These are phyloP conservation scores for Magallana nippona DNA, from an alignment of 2,888 invertebrate genomes.

Conservation along the genomic window DNA sequence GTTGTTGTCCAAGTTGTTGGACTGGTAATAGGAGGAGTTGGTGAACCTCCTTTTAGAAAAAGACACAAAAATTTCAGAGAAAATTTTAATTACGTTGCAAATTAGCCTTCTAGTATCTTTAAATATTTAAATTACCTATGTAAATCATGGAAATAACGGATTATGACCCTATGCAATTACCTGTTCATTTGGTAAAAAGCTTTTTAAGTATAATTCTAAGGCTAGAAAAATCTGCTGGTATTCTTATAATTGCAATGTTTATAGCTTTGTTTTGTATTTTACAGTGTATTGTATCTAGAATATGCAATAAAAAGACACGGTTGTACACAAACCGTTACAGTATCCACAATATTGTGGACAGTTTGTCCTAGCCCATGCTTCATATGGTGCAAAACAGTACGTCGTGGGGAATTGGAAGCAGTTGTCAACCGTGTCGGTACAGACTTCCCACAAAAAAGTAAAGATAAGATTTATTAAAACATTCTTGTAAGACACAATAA, in stretches of 20 bases:
- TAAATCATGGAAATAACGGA: too few species aligned
- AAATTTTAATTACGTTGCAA: too few species aligned
- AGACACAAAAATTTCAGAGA: too few species aligned
- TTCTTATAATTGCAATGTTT: too few species aligned
- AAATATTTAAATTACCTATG: too few species aligned
- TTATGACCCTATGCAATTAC: too few species aligned
- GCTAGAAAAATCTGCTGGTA: too few species aligned
- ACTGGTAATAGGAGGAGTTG: not conserved
- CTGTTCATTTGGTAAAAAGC: too few species aligned
- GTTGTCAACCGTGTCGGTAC: not conserved
- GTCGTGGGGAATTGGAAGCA: not conserved
- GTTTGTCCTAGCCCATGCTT: not conserved
- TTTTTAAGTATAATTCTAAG: too few species aligned
- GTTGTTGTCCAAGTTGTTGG: not conserved
- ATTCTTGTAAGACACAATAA: too few species aligned
- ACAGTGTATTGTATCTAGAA: not conserved
- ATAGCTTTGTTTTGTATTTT: not conserved
- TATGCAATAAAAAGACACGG: not conserved
- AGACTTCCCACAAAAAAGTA: not conserved
- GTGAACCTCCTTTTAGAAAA: not conserved
- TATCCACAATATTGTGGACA: not conserved
- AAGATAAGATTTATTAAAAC: not conserved
- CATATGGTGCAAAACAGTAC: not conserved
- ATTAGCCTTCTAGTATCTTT: too few species aligned
- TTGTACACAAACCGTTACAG: not conserved